These are phyloP conservation scores for Parnassius glacialis DNA, from an alignment of 2,888 invertebrate species.

Conservation along the genomic window DNA sequence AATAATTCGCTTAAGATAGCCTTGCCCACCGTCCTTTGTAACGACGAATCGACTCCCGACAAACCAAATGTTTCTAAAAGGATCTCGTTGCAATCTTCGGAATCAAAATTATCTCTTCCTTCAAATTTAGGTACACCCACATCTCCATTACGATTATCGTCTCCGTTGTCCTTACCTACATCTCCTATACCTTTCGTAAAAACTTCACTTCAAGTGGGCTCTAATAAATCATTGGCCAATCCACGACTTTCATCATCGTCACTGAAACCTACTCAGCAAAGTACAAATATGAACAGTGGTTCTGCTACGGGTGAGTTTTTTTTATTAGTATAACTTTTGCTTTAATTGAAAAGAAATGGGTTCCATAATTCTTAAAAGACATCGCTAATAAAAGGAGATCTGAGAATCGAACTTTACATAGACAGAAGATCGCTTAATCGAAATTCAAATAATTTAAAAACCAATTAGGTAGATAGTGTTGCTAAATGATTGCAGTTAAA, in stretches of 20 bases:
- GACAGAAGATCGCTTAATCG: no score
- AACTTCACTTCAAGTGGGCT: slow-evolving; percentile 44
- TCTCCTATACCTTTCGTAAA: slow-evolving; percentile 61
- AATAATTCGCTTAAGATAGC: slow-evolving; percentile 56
- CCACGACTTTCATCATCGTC: slow-evolving; percentile 33
- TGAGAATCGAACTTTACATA: no score
- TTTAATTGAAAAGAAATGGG: no score
- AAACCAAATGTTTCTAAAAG: slow-evolving; percentile 44
- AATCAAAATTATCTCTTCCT: slow-evolving; percentile 65
- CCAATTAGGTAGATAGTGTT: no score
- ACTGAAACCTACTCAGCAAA: slow-evolving; percentile 38
- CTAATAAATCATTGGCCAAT: slow-evolving; percentile 49
- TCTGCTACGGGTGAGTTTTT: slow-evolving; percentile 69
- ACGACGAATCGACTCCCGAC: slow-evolving; percentile 44
- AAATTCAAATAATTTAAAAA: no score
- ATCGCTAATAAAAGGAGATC: no score
- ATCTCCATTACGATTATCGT: slow-evolving; percentile 60
- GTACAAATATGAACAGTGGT: slow-evolving; percentile 45
- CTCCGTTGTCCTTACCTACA: slow-evolving; percentile 63
- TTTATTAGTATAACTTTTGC: not conserved
- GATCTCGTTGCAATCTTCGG: slow-evolving; percentile 54
- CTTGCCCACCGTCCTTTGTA: slow-evolving; percentile 66
- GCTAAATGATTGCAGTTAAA: no score
- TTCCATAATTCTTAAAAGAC: no score
- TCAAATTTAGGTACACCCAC: slow-evolving; percentile 67